These are phyloP conservation scores for Trichogramma dendrolimi DNA, from an alignment of 2,888 invertebrate species.

Conservation along the genomic window DNA sequence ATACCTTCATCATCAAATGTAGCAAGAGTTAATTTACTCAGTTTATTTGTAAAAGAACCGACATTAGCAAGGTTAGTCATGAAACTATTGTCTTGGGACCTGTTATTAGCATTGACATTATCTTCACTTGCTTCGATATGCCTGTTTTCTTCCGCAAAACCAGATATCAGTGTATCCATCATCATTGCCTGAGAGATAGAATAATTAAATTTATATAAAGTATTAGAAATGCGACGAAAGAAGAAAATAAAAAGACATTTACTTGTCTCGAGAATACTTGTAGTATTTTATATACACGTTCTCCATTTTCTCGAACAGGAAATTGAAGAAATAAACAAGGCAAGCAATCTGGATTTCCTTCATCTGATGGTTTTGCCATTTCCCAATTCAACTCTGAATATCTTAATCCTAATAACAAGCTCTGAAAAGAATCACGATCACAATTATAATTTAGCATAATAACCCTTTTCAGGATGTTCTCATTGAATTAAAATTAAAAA, in stretches of 20 bases:
- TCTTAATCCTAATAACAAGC: slow-evolving; percentile 75
- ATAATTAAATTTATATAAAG: background rate
- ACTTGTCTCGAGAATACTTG: slow-evolving; percentile 67
- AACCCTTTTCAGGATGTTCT: background rate
- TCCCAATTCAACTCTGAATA: slow-evolving; percentile 93
- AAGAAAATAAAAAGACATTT: slow-evolving; percentile 5
- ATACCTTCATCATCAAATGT: slow-evolving; percentile 82
- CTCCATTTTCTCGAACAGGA: slow-evolving; percentile 72
- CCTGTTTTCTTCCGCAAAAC: slow-evolving; percentile 68
- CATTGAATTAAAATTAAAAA: too few relatives aligned
- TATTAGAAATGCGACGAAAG: background rate
- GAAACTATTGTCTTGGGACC: slow-evolving; percentile 37
- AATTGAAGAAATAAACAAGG: slow-evolving; percentile 92
- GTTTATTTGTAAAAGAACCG: slow-evolving; percentile 69
- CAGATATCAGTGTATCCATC: slow-evolving; percentile 82
- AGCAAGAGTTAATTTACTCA: slow-evolving; percentile 79
- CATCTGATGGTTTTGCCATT: slow-evolving; percentile 80
- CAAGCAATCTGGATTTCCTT: slow-evolving; percentile 78
- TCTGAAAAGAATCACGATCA: slow-evolving; percentile 55
- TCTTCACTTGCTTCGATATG: slow-evolving; percentile 46
- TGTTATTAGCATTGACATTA: slow-evolving; percentile 51
- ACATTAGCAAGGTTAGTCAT: slow-evolving; percentile 37
- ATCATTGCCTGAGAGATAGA: slow-evolving; percentile 61
- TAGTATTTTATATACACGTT: slow-evolving; percentile 75
- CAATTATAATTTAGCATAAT: background rate